A percentile compares a stretch with the other conserved stretches of the same genome.
phyloP scores from a whole-genome alignment of 1,140 invertebrate genomes.

The Trachymyrmex septentrionalis region DNA sequence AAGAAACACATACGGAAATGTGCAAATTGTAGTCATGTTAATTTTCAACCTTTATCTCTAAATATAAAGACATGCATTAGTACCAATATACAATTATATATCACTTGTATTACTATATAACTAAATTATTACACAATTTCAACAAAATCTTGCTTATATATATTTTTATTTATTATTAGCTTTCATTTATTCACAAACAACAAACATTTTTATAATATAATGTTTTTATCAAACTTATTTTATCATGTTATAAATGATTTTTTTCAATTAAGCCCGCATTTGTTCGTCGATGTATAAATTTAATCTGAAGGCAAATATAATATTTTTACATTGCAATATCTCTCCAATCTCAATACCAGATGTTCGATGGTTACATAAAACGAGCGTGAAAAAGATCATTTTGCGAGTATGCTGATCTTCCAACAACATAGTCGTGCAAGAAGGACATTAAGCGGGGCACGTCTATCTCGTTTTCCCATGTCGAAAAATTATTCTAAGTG shows the following conservation, averaged over 20 bases:
- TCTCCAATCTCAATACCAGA: neutral
- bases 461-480: neutral
- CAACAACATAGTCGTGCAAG: constrained; percentile 15
- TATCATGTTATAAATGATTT: neutral
- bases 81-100: constrained; percentile 9
- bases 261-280: neutral
- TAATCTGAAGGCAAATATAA: neutral
- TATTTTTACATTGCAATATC: neutral
- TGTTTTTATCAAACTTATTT: neutral
- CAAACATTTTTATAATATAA: neutral
- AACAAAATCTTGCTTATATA: neutral
- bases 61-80: constrained; percentile 13
- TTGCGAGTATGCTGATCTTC: neutral
- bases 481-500: constrained; percentile 52
- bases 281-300: neutral
- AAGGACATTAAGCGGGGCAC: constrained; percentile 37
- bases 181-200: neutral
- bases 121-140: neutral
- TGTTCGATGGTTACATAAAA: constrained; percentile 20
- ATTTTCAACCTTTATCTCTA: neutral
- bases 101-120: neutral
- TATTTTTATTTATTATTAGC: neutral
- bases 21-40: neutral
- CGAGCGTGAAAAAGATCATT: constrained; percentile 37
- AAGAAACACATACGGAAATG: neutral